Conservation (phyloP, 2,888 invertebrate species). For the Cephus runcator region DNA sequence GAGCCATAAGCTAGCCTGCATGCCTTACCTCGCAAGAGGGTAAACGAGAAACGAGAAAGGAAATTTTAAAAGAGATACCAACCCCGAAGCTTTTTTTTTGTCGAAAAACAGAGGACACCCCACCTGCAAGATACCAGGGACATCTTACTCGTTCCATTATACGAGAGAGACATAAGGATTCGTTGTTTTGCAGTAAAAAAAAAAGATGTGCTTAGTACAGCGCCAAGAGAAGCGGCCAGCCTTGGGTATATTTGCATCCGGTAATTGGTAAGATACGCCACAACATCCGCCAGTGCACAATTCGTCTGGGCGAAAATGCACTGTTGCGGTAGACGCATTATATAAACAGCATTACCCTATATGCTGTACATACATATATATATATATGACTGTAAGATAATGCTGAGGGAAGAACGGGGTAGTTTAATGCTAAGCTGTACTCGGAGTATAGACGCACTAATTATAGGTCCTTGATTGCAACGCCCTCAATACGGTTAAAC, state of each 20-base stretch:
- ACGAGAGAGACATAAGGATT: background rate
- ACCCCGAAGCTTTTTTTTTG: background rate
- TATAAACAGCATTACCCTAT: background rate
- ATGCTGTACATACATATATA: background rate
- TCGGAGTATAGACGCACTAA: background rate
- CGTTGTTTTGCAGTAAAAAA: background rate
- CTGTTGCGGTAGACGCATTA: background rate
- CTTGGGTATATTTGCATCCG: constrained; percentile 31
- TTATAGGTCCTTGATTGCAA: background rate
- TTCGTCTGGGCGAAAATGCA: background rate
- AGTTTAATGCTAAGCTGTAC: background rate
- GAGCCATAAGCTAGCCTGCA: background rate
- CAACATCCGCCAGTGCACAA: background rate
- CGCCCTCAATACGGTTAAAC: background rate
- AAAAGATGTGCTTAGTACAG: background rate
- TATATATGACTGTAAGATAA: background rate
- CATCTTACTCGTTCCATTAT: background rate
- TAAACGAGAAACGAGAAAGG: background rate
- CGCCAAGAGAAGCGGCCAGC: background rate
- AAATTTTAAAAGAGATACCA: background rate
- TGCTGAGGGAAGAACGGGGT: background rate
- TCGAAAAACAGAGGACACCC: background rate
- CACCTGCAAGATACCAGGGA: background rate
- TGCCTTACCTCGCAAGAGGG: background rate
- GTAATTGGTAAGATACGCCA: constrained; percentile 36